Conservation (phyloP, 2,797 vertebrate genomes). For the Spinus pinus region DNA sequence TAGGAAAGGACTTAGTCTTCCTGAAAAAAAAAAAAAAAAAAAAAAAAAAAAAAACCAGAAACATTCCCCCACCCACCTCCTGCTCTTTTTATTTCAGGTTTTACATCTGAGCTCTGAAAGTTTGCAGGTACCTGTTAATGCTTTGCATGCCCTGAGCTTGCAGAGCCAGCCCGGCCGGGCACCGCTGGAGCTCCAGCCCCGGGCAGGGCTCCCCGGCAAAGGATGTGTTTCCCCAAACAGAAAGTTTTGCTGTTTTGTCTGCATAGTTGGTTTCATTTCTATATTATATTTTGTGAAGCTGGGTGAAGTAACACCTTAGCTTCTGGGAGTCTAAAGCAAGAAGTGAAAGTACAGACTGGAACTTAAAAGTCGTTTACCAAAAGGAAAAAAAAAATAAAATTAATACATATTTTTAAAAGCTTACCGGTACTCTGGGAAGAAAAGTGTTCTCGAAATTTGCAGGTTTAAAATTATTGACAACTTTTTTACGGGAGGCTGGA, state of each 20-base stretch:
- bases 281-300: constrained; percentile 76
- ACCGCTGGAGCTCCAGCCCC: constrained; percentile 43
- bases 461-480: constrained; percentile 60
- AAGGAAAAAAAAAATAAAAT: neutral
- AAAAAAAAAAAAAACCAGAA: fast-evolving
- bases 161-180: constrained; percentile 55
- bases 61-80: neutral
- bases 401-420: neutral
- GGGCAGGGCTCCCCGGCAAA: constrained; percentile 15
- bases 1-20: neutral
- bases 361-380: constrained; percentile 75
- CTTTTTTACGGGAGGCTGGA: constrained; percentile 62
- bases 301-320: constrained; percentile 75
- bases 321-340: constrained; percentile 80
- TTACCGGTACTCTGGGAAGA: constrained; percentile 24
- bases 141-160: constrained; percentile 68
- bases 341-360: constrained; percentile 81
- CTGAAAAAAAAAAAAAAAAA: neutral
- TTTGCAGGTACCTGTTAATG: constrained; percentile 78
- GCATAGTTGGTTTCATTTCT: constrained; percentile 80
- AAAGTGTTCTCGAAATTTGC: constrained; percentile 30
- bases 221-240: constrained; percentile 71
- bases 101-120: constrained; percentile 69
- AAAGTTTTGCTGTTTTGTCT: constrained; percentile 77
- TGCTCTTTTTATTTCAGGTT: constrained; percentile 38